These are phyloP conservation scores for Philereme transversata DNA, from an alignment of 2,888 invertebrate species.

Conservation along the genomic window DNA sequence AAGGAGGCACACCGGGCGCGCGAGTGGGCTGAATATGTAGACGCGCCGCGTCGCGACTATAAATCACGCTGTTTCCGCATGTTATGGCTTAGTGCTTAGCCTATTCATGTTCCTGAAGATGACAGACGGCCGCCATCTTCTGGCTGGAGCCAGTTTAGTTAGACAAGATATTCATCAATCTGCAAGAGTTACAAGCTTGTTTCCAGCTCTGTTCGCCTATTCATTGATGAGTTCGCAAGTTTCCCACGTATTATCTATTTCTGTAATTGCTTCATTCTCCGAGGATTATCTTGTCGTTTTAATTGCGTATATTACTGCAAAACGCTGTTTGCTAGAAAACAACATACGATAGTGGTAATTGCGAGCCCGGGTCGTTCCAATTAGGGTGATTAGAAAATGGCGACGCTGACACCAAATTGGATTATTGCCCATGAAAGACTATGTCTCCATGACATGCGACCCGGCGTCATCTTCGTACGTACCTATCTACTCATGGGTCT, in stretches of 20 bases:
- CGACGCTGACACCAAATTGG: conserved; percentile 58
- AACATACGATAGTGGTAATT: conserved; percentile 57
- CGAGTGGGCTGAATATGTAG: conserved; percentile 21
- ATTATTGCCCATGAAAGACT: conserved; percentile 56
- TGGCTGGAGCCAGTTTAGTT: conserved; percentile 55
- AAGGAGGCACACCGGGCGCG: conserved; percentile 8
- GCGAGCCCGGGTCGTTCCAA: conserved; percentile 58
- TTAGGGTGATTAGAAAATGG: conserved; percentile 66
- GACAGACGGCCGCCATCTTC: conserved; percentile 49
- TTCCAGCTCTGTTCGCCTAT: conserved; percentile 52
- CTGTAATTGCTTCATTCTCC: conserved; percentile 38
- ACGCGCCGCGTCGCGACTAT: conserved; percentile 35
- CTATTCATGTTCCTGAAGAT: conserved; percentile 52
- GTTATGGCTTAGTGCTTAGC: conserved; percentile 48
- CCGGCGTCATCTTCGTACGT: conserved; percentile 36
- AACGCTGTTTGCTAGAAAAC: conserved; percentile 46
- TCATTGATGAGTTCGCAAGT: conserved; percentile 36
- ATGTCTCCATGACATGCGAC: conserved; percentile 46
- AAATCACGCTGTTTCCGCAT: conserved; percentile 50
- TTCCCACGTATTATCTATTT: conserved; percentile 45
- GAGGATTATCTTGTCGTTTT: conserved; percentile 45
- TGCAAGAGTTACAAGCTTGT: conserved; percentile 39
- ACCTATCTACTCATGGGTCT: background rate
- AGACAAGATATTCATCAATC: conserved; percentile 51
- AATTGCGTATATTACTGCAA: conserved; percentile 46